These are phyloP conservation scores for Lissocephala sabroskyi DNA, from an alignment of 2,888 invertebrate genomes.

Conservation along the genomic window DNA sequence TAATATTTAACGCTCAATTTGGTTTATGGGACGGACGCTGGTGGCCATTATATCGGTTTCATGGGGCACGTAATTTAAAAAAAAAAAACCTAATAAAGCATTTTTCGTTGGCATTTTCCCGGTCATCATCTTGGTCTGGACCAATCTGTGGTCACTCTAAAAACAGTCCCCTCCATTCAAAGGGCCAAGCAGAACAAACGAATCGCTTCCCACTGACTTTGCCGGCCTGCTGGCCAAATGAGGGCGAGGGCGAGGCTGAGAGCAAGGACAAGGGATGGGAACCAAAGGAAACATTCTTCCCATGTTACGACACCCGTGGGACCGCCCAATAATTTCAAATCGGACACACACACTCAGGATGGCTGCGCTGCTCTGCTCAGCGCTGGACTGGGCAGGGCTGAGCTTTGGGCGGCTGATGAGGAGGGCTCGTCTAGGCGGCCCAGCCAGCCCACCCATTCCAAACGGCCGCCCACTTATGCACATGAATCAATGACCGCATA, in stretches of 20 bases:
- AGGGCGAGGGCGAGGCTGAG: not conserved
- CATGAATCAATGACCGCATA: conserved; percentile 60
- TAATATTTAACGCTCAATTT: conserved; percentile 32
- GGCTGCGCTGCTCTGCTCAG: no score
- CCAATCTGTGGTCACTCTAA: conserved; percentile 51
- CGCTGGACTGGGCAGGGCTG: no score
- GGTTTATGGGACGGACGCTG: conserved; percentile 44
- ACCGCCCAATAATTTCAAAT: conserved; percentile 66
- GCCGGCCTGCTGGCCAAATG: no score
- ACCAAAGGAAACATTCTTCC: conserved; percentile 37
- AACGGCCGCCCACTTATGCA: conserved; percentile 27
- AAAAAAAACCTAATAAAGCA: conserved; percentile 44
- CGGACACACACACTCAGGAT: conserved; percentile 36
- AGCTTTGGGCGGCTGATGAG: no score
- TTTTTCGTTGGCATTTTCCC: conserved; percentile 18
- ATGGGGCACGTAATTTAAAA: conserved; percentile 37
- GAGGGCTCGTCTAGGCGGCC: no score
- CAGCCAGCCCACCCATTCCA: conserved; percentile 13
- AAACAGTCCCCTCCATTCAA: conserved; percentile 61
- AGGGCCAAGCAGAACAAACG: conserved; percentile 35
- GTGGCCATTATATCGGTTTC: no score
- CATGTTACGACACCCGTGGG: conserved; percentile 67
- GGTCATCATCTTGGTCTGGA: no score
- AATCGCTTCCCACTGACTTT: not conserved
- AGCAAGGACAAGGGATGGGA: not conserved